Evolutionary conservation across 2,113 vertebrate species (phyloP).

Genomic region (Sinocyclocheilus grahami): DNA sequence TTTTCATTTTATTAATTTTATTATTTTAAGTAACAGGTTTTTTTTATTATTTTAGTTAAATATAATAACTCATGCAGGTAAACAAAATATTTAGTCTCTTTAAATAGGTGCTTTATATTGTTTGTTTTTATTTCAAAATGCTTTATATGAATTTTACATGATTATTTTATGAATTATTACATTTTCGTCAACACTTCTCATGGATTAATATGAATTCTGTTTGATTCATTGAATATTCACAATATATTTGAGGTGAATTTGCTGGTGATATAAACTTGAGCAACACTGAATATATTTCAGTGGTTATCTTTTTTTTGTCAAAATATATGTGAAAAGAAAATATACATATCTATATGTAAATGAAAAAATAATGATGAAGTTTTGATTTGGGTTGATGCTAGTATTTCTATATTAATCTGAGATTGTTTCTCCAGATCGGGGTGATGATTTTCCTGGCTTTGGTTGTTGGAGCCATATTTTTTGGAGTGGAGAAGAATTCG

Average conservation of each 20-base stretch:
- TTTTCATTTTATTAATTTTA: too few species aligned
- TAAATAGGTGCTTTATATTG: too few species aligned
- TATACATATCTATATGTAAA: too few species aligned
- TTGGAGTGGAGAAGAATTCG: conserved; percentile 67
- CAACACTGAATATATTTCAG: not conserved
- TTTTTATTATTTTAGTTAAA: too few species aligned
- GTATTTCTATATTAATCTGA: not conserved
- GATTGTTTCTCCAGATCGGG: conserved; percentile 69
- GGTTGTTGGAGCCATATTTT: conserved; percentile 86
- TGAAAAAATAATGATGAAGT: not conserved
- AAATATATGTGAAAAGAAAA: not conserved
- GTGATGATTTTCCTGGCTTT: conserved; percentile 81
- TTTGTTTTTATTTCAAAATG: too few species aligned
- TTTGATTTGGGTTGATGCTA: not conserved
- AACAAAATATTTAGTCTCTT: too few species aligned
- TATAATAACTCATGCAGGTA: too few species aligned
- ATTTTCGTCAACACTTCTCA: too few species aligned
- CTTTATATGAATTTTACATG: too few species aligned
- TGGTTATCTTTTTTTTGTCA: not conserved
- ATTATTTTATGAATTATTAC: too few species aligned
- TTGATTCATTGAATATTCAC: not conserved
- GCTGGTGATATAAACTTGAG: not conserved
- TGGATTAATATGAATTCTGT: not conserved
- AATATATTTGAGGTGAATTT: not conserved
- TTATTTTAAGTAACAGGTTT: too few species aligned